Conservation (phyloP, 1,140 invertebrate species). For the Phymorhynchus buccinoides region DNA sequence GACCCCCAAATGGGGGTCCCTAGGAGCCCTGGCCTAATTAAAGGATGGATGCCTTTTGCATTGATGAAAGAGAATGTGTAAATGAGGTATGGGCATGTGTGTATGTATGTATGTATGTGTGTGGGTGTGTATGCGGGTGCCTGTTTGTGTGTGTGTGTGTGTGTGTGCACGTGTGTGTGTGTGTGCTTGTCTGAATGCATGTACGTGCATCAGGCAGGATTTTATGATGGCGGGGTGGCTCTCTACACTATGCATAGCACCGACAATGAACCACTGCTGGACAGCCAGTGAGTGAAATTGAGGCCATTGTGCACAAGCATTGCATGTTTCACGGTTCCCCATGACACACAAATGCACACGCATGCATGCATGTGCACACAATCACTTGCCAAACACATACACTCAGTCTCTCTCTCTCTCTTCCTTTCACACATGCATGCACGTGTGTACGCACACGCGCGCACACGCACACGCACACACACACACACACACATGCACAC, state of each 20-base stretch:
- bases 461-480: neutral
- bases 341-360: neutral
- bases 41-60: no score
- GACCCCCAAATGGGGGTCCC: no score
- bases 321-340: no score
- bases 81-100: no score
- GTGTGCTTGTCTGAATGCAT: no score
- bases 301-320: no score
- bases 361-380: neutral
- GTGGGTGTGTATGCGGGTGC: no score
- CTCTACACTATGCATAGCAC: slow-evolving; percentile 70
- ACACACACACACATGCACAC: neutral
- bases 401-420: neutral
- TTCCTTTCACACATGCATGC: neutral
- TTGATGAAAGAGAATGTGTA: no score
- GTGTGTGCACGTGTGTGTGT: neutral
- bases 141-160: no score
- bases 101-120: no score
- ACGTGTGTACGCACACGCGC: neutral
- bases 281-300: slow-evolving; percentile 69
- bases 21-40: no score
- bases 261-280: slow-evolving; percentile 68
- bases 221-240: slow-evolving; percentile 72
- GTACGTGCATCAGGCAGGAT: slow-evolving; percentile 68
- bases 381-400: no score